Evolutionary conservation across 2,888 invertebrate species (phyloP).

Genomic region (Aricia artaxerxes): DNA sequence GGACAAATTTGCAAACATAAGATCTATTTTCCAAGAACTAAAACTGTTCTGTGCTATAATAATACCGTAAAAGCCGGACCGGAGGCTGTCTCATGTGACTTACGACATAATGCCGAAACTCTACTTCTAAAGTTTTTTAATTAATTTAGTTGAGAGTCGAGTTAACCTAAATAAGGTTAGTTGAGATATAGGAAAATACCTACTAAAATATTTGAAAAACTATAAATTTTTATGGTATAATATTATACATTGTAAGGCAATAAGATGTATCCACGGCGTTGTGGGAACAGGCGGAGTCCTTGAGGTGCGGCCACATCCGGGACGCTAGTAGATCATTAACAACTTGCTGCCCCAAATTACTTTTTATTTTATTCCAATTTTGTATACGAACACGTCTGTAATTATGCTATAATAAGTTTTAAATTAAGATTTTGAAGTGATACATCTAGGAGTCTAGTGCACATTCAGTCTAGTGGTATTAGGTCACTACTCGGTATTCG

Average conservation of each 20-base stretch:
- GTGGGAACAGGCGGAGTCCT: constrained; percentile 2
- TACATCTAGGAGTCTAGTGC: neutral
- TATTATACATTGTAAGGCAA: neutral
- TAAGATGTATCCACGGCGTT: neutral
- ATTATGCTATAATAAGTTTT: neutral
- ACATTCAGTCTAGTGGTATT: too few relatives aligned
- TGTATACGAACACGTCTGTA: neutral
- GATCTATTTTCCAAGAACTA: neutral
- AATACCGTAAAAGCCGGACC: neutral
- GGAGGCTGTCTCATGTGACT: neutral
- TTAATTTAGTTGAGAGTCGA: too few relatives aligned
- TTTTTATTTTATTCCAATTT: neutral
- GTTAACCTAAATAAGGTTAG: too few relatives aligned
- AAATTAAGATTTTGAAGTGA: neutral
- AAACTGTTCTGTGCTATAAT: neutral
- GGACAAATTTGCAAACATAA: neutral
- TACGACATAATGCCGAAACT: neutral
- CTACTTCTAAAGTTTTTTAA: neutral
- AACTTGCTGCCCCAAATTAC: neutral
- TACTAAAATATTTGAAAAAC: too few relatives aligned
- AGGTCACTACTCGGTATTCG: neutral
- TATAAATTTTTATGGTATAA: neutral
- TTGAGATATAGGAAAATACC: too few relatives aligned
- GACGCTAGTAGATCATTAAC: constrained; percentile 14
- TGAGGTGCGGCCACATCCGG: constrained; percentile 19